Conservation (phyloP, 2,113 vertebrate genomes). For the Pteruthius melanotis region DNA sequence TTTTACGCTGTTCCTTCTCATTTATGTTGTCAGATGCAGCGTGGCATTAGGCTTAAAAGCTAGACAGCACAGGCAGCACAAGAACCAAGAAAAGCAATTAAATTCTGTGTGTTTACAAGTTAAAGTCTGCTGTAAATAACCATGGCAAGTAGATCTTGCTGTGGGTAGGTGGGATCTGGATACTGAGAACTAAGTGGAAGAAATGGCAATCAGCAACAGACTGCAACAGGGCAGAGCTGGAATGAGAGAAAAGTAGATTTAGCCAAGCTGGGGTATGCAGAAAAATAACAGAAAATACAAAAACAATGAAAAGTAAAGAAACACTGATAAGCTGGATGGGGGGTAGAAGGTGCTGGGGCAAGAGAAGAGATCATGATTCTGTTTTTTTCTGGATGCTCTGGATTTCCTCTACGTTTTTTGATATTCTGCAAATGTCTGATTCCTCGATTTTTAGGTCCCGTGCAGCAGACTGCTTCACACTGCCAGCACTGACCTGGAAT, state of each 20-base stretch:
- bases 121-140: conserved; percentile 53
- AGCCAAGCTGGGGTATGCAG: not conserved
- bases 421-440: not conserved
- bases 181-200: not conserved
- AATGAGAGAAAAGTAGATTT: not conserved
- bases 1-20: not conserved
- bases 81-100: conserved; percentile 53
- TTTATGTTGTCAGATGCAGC: conserved; percentile 14
- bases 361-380: not conserved
- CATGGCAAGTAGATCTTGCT: conserved; percentile 10
- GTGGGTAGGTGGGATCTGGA: conserved; percentile 10
- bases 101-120: conserved; percentile 34
- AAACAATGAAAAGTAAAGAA: not conserved
- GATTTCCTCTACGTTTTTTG: not conserved
- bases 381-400: not conserved
- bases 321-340: not conserved
- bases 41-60: conserved; percentile 14
- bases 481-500: not conserved
- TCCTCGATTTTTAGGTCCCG: not conserved
- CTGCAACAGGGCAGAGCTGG: not conserved
- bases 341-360: not conserved
- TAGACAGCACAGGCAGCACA: not conserved
- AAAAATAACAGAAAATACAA: not conserved
- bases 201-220: not conserved
- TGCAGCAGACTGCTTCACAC: not conserved